A percentile compares a stretch with the other conserved stretches of the same genome.
phyloP scores from a whole-genome alignment of 2,113 vertebrate genomes.

The Ctenomys sociabilis region DNA sequence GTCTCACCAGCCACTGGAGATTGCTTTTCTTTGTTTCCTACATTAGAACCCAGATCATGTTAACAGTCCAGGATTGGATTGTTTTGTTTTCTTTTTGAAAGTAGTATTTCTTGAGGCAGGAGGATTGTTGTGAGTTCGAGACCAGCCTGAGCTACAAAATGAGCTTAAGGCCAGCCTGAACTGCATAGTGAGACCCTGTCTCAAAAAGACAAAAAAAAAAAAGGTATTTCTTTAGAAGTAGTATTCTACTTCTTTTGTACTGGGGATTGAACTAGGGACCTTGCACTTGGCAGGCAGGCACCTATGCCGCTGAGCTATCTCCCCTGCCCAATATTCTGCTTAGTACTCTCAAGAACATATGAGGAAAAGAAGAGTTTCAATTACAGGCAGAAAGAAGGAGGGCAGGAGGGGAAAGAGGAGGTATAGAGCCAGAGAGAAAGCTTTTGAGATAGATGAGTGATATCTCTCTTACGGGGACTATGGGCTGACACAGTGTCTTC shows the following conservation, averaged over 20 bases:
- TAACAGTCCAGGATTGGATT: neutral
- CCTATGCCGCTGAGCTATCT: no score
- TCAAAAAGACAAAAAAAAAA: no score
- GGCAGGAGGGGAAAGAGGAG: neutral
- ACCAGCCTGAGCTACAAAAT: no score
- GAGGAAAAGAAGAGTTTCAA: slow-evolving; percentile 8
- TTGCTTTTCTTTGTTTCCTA: slow-evolving; percentile 13
- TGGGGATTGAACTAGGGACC: no score
- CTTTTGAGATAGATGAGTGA: neutral
- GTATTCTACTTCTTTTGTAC: no score
- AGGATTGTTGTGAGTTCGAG: no score
- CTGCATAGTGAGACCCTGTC: no score
- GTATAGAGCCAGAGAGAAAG: neutral
- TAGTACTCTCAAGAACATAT: neutral
- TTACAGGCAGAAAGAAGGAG: neutral
- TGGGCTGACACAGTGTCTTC: neutral
- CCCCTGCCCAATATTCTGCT: neutral
- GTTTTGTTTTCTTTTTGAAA: neutral
- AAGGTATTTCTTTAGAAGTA: no score
- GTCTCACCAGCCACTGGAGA: neutral
- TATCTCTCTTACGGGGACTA: neutral
- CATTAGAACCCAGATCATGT: neutral
- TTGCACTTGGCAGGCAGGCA: no score
- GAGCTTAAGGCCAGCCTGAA: no score
- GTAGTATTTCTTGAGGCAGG: no score